Evolutionary conservation across 92 coral and sea anemone species (phyloP).

Genomic region (Pocillopora meandrina): DNA sequence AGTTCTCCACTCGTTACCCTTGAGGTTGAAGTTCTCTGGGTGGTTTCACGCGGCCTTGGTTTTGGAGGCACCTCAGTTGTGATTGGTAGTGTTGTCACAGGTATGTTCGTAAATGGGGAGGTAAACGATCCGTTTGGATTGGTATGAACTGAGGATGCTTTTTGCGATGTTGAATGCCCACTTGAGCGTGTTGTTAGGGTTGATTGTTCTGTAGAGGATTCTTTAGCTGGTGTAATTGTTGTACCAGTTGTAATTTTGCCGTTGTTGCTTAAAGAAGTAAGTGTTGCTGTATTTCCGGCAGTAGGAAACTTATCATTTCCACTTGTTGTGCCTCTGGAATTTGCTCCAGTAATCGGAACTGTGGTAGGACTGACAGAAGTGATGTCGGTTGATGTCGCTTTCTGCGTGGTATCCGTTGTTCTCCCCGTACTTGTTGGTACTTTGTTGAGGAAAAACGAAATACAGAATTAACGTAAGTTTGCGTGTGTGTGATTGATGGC

Average conservation of each 20-base stretch:
- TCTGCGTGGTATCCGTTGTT: neutral
- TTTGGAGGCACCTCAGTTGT: neutral
- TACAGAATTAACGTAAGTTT: no score
- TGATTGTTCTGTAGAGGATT: neutral
- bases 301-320: neutral
- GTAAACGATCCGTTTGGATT: neutral
- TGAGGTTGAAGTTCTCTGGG: neutral
- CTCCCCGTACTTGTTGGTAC: neutral
- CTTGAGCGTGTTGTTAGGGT: neutral
- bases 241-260: neutral
- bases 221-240: neutral
- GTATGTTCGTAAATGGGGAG: conserved; percentile 1
- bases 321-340: neutral
- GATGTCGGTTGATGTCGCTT: neutral
- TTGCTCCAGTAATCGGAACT: neutral
- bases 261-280: neutral
- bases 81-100: neutral
- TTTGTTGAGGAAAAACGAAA: neutral
- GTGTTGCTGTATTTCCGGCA: no score
- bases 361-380: neutral
- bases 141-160: neutral
- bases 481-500: no score
- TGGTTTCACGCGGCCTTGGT: neutral
- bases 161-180: neutral
- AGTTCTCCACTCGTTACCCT: neutral